phyloP scores from a whole-genome alignment of 2,113 vertebrate genomes.

The Sinocyclocheilus rhinocerous region DNA sequence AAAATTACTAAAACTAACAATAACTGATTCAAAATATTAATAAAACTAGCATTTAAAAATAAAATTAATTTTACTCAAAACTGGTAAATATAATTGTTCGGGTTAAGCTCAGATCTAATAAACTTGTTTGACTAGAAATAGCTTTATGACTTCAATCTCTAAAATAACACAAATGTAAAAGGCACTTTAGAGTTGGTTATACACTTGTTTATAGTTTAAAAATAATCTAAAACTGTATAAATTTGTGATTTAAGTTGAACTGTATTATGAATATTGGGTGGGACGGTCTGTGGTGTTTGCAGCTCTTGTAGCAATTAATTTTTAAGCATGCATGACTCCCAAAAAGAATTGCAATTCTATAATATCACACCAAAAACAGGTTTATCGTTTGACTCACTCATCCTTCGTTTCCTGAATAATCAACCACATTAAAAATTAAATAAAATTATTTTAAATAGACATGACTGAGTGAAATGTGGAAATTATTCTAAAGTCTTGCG shows the following conservation, averaged over 20 bases:
- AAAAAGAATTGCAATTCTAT: background rate
- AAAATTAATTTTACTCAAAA: too few relatives aligned
- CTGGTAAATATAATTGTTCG: background rate
- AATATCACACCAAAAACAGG: too few relatives aligned
- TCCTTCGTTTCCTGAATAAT: background rate
- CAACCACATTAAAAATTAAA: too few relatives aligned
- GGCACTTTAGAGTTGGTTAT: background rate
- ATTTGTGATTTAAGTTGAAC: too few relatives aligned
- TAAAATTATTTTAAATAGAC: too few relatives aligned
- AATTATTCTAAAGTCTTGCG: background rate
- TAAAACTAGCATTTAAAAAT: too few relatives aligned
- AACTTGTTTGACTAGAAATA: background rate
- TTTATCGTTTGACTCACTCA: background rate
- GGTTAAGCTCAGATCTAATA: background rate
- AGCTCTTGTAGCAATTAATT: too few relatives aligned
- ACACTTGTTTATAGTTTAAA: background rate
- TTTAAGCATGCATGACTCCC: background rate
- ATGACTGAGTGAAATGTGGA: background rate
- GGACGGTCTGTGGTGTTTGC: too few relatives aligned
- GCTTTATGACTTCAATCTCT: background rate
- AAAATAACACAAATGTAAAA: too few relatives aligned
- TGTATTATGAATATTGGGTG: too few relatives aligned
- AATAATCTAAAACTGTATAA: background rate
- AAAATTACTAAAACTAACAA: too few relatives aligned
- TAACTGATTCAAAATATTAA: too few relatives aligned